Base-by-base conservation (phyloP, 2,888 invertebrate species). In the Lasius platythorax region DNA sequence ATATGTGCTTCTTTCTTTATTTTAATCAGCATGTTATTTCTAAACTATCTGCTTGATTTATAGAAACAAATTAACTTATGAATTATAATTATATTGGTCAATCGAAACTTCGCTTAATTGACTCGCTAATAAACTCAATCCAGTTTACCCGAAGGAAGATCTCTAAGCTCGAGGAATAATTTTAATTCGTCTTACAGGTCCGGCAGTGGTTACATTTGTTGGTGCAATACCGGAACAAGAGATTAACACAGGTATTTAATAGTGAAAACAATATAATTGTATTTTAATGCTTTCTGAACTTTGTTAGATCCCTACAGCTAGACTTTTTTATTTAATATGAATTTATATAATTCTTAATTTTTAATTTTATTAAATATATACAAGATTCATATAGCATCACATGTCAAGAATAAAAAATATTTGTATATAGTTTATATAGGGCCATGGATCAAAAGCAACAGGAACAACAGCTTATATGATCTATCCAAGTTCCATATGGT, bases 401-500 rank as follows among this genome's bases (percentile, higher is more conserved):
- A 63, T 1, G 30, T 33, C 3, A 3, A 74, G 12, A 9, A 40
- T 18, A 50, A 50, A 56, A 40, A 58, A 33, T 61, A 4, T 40
- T 68, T 56, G 23, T 82, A 23, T 23, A 23, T 23, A 94, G 94
- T 89, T 85, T 89, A 91, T 81, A 92, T 94, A 50, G 94, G 94
- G 33, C 94, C 94, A n/a, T 94, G 94, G 94, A 91, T 93, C 0
- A 94, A 91, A 85, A 92, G 89, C 82, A 83, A 85, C 43, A 91
- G 88, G 84, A 28, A 0, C 11, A 92, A 93, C 76, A 91, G 93
- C 83, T 92, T n/a, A 70, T 94, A 92, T 84, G 91, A 90, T 84
- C 91, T 94, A 82, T 93, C 92, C 82, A 93, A 93, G 82, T 94
- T 94, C 88, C 93, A 94, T 89, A 90, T 94, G 88, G 94, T 93